Percentiles rank a stretch among this genome's conserved stretches.
Conservation (phyloP, 2,888 invertebrate species). For the Amorpha juglandis region DNA sequence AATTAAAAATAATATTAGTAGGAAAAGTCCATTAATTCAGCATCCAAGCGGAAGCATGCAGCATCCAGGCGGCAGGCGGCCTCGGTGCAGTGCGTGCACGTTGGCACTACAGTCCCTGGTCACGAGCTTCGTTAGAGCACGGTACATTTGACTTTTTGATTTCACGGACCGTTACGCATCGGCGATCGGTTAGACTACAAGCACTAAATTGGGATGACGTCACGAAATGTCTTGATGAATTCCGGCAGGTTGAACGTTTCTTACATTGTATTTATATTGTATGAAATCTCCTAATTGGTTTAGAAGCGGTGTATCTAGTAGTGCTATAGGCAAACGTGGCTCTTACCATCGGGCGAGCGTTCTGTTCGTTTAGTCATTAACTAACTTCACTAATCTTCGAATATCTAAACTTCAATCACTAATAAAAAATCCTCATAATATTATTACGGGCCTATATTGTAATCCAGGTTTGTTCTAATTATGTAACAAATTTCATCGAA, state of each 20-base stretch:
- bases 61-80: neutral
- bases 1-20: too few relatives aligned
- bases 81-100: neutral
- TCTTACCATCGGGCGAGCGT: too few relatives aligned
- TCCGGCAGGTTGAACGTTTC: neutral
- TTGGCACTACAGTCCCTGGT: constrained; percentile 29
- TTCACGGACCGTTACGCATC: constrained; percentile 26
- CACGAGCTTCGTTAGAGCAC: constrained; percentile 47
- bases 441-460: too few relatives aligned
- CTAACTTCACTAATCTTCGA: too few relatives aligned
- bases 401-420: too few relatives aligned
- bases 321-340: too few relatives aligned
- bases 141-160: constrained; percentile 46
- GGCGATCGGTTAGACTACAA: constrained; percentile 22
- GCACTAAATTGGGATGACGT: constrained; percentile 15
- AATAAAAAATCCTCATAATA: too few relatives aligned
- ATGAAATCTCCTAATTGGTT: too few relatives aligned
- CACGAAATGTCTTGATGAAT: constrained; percentile 2
- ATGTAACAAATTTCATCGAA: too few relatives aligned
- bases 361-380: too few relatives aligned
- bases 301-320: too few relatives aligned
- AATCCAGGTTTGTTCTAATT: too few relatives aligned
- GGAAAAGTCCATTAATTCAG: neutral
- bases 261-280: neutral
- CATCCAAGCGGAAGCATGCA: neutral